Conservation (phyloP, 2,113 vertebrate species). For the Phalacrocorax carbo region DNA sequence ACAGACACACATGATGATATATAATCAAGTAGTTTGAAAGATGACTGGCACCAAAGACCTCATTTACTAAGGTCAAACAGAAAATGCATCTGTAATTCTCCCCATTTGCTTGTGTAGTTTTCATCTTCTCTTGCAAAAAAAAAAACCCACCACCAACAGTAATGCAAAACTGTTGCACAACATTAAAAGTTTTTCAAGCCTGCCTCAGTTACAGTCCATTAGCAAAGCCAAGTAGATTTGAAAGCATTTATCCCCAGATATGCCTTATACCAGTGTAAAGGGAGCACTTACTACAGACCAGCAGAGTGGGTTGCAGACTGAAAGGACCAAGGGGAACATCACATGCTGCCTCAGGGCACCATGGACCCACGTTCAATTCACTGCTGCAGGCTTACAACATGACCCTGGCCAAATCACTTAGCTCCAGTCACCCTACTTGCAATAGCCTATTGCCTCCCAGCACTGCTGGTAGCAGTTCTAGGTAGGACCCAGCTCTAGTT, state of each 20-base stretch:
- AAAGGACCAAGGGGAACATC: neutral
- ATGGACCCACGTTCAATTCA: accelerated
- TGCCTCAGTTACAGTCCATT: neutral
- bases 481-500: neutral
- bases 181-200: slow-evolving; percentile 7
- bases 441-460: neutral
- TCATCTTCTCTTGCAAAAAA: neutral
- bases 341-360: neutral
- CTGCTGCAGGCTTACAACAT: neutral
- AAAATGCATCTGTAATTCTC: slow-evolving; percentile 13
- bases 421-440: too few species aligned
- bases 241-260: neutral
- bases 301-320: neutral
- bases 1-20: neutral
- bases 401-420: neutral
- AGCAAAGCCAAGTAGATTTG: neutral
- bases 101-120: neutral
- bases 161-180: neutral
- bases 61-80: slow-evolving; percentile 38
- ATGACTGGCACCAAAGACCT: neutral
- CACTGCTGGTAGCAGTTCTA: neutral
- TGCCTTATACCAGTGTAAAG: neutral
- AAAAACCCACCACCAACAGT: neutral
- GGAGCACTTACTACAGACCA: neutral
- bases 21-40: slow-evolving; percentile 12